phyloP scores from a whole-genome alignment of 2,113 vertebrate genomes.

The Mystacornis crossleyi region DNA sequence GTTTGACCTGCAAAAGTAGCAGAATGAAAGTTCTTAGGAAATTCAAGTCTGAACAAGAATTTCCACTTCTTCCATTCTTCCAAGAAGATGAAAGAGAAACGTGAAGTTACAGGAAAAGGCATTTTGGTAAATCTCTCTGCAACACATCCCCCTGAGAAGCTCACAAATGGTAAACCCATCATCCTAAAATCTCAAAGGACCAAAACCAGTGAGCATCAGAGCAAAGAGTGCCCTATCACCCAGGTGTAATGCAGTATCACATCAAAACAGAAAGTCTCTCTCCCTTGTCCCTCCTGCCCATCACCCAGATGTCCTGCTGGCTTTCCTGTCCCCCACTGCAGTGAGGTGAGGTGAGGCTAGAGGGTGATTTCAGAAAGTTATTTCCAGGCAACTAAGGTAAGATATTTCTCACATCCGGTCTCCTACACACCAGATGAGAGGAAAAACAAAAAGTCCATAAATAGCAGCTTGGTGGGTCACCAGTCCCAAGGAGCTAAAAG shows the following conservation, averaged over 20 bases:
- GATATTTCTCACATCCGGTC: background rate
- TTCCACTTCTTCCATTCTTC: background rate
- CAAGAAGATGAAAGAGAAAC: background rate
- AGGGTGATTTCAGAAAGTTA: background rate
- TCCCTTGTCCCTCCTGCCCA: background rate
- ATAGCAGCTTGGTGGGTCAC: background rate
- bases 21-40: background rate
- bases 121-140: background rate
- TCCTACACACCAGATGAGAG: background rate
- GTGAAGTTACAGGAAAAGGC: background rate
- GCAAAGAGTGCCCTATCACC: background rate
- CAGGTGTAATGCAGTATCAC: background rate
- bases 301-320: background rate
- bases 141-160: accelerated
- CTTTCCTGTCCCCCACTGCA: background rate
- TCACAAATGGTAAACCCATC: background rate
- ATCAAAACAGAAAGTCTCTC: background rate
- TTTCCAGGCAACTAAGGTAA: background rate
- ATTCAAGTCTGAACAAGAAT: slow-evolving; percentile 1
- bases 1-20: background rate
- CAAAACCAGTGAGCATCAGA: background rate
- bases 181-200: background rate
- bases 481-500: background rate
- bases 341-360: background rate
- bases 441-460: background rate